Evolutionary conservation across 1,140 invertebrate genomes (phyloP), one percentile per base, ranked within the genome.

Genomic region (Mactra quadrangularis): DNA sequence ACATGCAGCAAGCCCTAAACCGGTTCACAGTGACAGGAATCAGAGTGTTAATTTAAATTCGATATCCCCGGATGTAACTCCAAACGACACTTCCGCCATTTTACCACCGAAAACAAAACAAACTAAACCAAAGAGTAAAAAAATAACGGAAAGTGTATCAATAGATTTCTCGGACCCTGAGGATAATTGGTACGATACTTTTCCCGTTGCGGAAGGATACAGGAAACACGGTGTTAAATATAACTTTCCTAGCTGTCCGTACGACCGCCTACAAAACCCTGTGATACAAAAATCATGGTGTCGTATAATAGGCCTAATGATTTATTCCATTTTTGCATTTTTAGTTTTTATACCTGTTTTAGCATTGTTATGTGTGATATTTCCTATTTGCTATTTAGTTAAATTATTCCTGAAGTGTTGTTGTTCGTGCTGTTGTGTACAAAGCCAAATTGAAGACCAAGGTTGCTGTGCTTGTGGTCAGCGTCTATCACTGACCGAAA

Each of bases 181-280:
- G n/a, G 79, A 82, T 22, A 57, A 41, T n/a, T 66, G 53, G 52
- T 66, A 62, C 35, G 52, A 27, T n/a, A 59, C 55, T 13, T 82
- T 74, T 62, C 57, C 68, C 11, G 35, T 41, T 13, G 68, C 45
- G 1, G 41, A 82, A 52, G 79, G 79, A 15, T 82, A 82, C 45
- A n/a, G 70, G 7, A 75, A 82, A 82, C 79, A 82, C 41, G 79
- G 79, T 25, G 31, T 74, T 7, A 82, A 82, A 50, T 75, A 52
- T 25, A 75, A 55, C 7, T 82, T 82, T 55, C 79, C 79, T 0
- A 74, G 47, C 62, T 52, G 70, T 25, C 79, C 79, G 6, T 82
- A 74, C 35, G 25, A 25, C 31, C 41, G 60, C 41, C 45, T 82
- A 17, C 31, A 31, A 29, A 25, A 45, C 25, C 79, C 79, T 66